phyloP scores from a whole-genome alignment of 2,797 vertebrate genomes.

The Sternotherus odoratus region DNA sequence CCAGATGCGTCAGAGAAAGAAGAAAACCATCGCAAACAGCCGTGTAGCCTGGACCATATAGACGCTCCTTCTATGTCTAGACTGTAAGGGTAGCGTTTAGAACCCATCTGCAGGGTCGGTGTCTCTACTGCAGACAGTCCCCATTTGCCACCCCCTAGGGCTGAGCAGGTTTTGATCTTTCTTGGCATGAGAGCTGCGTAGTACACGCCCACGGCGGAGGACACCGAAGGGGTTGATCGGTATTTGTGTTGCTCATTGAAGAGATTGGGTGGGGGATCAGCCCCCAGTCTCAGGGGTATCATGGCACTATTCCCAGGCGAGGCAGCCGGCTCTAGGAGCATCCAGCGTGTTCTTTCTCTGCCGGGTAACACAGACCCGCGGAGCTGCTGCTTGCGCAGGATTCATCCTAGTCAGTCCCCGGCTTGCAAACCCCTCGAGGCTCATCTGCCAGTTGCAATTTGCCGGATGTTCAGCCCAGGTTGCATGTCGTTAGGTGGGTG shows the following conservation, averaged over 20 bases:
- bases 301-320: neutral
- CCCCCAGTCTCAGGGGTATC: neutral
- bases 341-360: neutral
- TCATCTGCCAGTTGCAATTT: too few relatives aligned
- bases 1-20: neutral
- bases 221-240: neutral
- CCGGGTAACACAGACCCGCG: too few relatives aligned
- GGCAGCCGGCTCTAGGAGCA: neutral
- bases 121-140: too few relatives aligned
- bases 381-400: neutral
- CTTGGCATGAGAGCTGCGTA: neutral
- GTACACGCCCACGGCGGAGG: neutral
- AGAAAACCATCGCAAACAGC: neutral
- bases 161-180: neutral
- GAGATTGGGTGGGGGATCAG: neutral
- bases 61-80: too few relatives aligned
- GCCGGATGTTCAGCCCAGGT: neutral
- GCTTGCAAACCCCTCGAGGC: neutral
- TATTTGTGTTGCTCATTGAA: neutral
- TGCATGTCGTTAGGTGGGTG: too few relatives aligned
- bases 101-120: too few relatives aligned
- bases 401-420: neutral
- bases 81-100: too few relatives aligned
- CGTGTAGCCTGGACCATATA: neutral
- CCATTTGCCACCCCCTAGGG: too few relatives aligned